Evolutionary conservation across 2,888 invertebrate species (phyloP).

Genomic region (Lamellibrachia columna): DNA sequence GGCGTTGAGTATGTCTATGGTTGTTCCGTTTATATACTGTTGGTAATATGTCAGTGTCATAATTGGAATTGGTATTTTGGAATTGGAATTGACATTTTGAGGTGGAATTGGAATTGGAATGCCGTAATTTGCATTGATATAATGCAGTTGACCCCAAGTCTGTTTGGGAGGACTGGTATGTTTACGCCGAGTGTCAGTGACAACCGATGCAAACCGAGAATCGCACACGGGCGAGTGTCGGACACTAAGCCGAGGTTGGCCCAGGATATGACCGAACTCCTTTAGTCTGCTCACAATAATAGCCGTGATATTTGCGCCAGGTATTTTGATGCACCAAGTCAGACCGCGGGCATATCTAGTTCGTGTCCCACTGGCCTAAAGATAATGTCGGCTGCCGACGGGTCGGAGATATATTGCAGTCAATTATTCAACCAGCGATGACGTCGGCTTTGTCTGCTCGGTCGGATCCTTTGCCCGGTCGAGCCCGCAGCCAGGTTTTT

Average conservation of each 20-base stretch:
- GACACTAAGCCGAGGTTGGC: not conserved
- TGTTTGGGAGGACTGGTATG: no score
- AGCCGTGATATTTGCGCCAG: conserved; percentile 1
- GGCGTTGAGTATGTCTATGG: no score
- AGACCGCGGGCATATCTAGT: not conserved
- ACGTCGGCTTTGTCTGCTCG: not conserved
- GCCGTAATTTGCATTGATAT: no score
- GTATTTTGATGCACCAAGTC: not conserved
- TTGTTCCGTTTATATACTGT: no score
- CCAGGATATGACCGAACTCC: not conserved
- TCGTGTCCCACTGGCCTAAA: not conserved
- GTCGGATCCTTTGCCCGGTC: not conserved
- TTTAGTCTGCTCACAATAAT: not conserved
- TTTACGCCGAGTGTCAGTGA: no score
- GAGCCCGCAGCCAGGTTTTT: not conserved
- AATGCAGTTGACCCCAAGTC: no score
- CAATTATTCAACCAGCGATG: not conserved
- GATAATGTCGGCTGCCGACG: not conserved
- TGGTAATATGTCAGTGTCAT: no score
- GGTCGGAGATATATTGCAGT: not conserved
- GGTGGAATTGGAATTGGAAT: no score
- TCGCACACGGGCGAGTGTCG: not conserved
- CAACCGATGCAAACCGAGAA: not conserved
- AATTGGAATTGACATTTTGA: no score
- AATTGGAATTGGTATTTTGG: no score